phyloP scores from a whole-genome alignment of 2,113 vertebrate genomes.

The Mustelus asterias region DNA sequence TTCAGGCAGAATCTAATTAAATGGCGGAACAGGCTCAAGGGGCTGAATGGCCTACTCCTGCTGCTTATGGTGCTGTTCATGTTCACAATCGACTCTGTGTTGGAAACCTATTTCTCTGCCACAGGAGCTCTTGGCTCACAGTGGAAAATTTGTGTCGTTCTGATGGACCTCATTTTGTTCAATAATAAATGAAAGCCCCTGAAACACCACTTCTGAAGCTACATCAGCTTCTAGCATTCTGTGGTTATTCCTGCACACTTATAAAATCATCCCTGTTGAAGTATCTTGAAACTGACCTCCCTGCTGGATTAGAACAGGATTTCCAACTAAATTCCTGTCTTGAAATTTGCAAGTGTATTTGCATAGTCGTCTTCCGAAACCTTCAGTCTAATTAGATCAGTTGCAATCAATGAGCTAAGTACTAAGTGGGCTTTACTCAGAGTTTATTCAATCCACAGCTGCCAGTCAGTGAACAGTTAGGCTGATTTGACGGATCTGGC shows the following conservation, averaged over 20 bases:
- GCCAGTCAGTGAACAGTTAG: neutral
- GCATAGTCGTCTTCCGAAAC: neutral
- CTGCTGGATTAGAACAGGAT: neutral
- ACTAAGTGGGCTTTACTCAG: neutral
- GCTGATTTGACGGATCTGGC: neutral
- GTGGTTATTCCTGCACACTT: neutral
- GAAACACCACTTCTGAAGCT: neutral
- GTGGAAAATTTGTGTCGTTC: neutral
- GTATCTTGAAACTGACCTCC: neutral
- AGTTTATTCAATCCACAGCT: neutral
- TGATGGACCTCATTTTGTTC: neutral
- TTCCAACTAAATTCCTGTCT: neutral
- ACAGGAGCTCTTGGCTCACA: neutral
- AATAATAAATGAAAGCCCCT: neutral
- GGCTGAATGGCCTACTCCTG: neutral
- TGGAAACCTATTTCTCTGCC: neutral
- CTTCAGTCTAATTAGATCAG: slow-evolving; percentile 18
- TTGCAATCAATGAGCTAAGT: slow-evolving; percentile 26
- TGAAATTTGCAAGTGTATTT: neutral
- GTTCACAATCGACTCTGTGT: neutral
- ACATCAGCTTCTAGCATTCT: neutral
- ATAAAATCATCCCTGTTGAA: neutral
- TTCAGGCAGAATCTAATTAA: neutral
- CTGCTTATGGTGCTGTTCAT: neutral
- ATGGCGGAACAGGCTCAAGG: neutral